phyloP scores from a whole-genome alignment of 2,888 invertebrate species.

The Diarsia brunnea region DNA sequence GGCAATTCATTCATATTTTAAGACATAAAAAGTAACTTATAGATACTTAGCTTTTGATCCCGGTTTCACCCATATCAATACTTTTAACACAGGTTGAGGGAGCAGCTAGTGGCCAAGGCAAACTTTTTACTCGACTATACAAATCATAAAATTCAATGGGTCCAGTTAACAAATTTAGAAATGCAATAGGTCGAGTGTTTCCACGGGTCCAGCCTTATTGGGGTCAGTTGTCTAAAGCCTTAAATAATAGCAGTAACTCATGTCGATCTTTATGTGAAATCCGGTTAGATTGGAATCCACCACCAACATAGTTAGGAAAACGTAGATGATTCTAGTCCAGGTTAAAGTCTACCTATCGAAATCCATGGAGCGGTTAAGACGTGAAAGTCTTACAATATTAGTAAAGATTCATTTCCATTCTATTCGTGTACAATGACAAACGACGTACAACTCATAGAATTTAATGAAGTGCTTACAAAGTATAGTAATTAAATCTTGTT shows the following conservation, averaged over 20 bases:
- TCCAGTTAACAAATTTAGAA: too few relatives aligned
- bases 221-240: too few relatives aligned
- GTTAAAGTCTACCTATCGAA: neutral
- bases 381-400: neutral
- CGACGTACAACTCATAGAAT: neutral
- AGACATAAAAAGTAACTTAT: neutral
- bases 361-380: neutral
- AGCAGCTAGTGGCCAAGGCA: too few relatives aligned
- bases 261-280: neutral
- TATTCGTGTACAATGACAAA: conserved; percentile 29
- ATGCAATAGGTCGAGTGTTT: too few relatives aligned
- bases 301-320: neutral
- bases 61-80: neutral
- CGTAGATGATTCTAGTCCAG: neutral
- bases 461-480: conserved; percentile 34
- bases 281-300: neutral
- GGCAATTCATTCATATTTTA: neutral
- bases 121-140: too few relatives aligned
- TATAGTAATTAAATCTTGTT: conserved; percentile 21
- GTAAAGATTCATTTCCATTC: conserved; percentile 11
- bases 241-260: too few relatives aligned
- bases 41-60: neutral
- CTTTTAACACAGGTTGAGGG: too few relatives aligned
- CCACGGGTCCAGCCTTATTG: too few relatives aligned
- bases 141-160: too few relatives aligned